phyloP scores from a whole-genome alignment of 2,113 vertebrate genomes.

The Xiphorhynchus elegans region DNA sequence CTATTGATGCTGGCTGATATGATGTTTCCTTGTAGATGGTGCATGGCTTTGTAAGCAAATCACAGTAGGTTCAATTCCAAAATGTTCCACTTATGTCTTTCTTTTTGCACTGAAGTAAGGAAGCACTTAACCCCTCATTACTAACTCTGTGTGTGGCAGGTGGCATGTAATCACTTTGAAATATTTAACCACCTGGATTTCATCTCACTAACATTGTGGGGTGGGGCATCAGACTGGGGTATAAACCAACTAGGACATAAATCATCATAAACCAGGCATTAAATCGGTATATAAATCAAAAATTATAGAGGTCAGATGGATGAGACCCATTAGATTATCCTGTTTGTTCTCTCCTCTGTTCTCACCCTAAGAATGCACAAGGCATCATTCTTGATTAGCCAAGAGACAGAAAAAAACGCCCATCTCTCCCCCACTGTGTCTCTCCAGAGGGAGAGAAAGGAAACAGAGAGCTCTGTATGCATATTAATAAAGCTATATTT shows the following conservation, averaged over 20 bases:
- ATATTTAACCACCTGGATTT: constrained; percentile 32
- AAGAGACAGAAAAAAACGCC: constrained; percentile 11
- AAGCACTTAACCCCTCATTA: constrained; percentile 9
- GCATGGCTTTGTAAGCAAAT: not conserved
- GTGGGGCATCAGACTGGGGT: not conserved
- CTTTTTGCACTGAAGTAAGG: not conserved
- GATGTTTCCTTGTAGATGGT: not conserved
- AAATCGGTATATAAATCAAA: constrained; percentile 60
- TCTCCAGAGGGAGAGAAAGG: constrained; percentile 30
- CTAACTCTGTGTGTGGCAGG: not conserved
- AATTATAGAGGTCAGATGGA: constrained; percentile 26
- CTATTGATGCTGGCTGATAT: not conserved
- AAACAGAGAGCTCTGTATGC: constrained; percentile 16
- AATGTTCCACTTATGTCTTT: not conserved
- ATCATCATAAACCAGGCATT: constrained; percentile 52
- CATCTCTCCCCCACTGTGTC: constrained; percentile 8
- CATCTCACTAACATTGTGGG: not conserved
- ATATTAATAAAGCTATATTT: constrained; percentile 71
- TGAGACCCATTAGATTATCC: constrained; percentile 38
- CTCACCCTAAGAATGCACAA: constrained; percentile 35
- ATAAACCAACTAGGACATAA: constrained; percentile 31
- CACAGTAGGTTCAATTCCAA: not conserved
- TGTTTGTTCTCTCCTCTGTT: constrained; percentile 31
- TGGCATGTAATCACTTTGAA: constrained; percentile 42
- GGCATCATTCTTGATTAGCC: constrained; percentile 62